Conservation (phyloP, 2,797 vertebrate species). For the Sebastes trivittatus region DNA sequence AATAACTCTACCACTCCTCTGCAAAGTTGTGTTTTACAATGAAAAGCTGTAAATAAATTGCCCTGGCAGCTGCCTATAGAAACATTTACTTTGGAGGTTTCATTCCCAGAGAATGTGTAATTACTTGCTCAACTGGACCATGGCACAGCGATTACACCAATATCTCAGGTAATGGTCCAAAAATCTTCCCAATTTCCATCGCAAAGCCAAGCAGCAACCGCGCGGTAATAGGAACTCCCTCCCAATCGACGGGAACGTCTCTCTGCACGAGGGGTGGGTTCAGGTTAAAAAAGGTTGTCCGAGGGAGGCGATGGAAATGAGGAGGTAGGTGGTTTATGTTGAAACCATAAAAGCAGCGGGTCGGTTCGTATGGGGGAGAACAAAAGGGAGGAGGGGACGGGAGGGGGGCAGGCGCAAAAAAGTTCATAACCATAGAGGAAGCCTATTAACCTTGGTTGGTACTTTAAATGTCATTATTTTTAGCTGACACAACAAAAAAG, state of each 20-base stretch:
- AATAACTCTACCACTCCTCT: conserved; percentile 3
- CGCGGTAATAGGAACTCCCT: conserved; percentile 24
- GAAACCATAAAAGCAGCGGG: conserved; percentile 70
- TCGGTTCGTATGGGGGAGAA: conserved; percentile 60
- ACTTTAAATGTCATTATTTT: conserved; percentile 99
- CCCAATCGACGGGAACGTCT: conserved; percentile 39
- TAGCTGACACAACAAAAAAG: conserved; percentile 92
- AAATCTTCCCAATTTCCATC: conserved; percentile 40
- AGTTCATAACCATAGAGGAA: conserved; percentile 91
- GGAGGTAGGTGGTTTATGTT: conserved; percentile 55
- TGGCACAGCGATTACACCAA: conserved; percentile 64
- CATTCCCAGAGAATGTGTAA: conserved; percentile 64
- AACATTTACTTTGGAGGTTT: conserved; percentile 57
- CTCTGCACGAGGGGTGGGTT: neutral
- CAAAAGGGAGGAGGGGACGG: conserved; percentile 24
- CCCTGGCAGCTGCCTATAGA: conserved; percentile 54
- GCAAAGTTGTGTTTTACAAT: conserved; percentile 30
- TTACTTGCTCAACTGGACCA: conserved; percentile 76
- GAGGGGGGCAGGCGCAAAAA: conserved; percentile 64
- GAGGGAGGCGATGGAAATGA: conserved; percentile 29
- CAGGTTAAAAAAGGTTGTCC: neutral
- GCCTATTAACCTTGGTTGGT: conserved; percentile 98
- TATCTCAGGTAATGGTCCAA: conserved; percentile 70
- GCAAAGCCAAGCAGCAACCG: conserved; percentile 27
- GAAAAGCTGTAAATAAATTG: conserved; percentile 40